Base-by-base conservation (phyloP, 2,797 vertebrate genomes). In the Pangasius sanitwongsei region DNA sequence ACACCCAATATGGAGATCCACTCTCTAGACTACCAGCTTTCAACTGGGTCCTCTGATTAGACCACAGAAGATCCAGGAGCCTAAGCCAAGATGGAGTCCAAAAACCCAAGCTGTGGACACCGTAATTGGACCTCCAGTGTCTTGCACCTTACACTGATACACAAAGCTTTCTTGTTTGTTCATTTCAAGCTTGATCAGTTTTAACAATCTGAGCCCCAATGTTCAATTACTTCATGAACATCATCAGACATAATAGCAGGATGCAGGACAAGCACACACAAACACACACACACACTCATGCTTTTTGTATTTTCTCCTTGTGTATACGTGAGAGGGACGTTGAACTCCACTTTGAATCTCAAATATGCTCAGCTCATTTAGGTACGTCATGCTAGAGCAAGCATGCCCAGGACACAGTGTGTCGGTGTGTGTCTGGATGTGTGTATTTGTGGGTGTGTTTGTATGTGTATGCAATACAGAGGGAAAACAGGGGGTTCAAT, bases 271-370 rank as follows among this genome's bases (percentile, higher is more conserved):
- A 25, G 25, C 9, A 23, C 6, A 16, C 13, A 16, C 85, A 61
- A 70, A 44, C 85, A 44, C 69, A n/a, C 85, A 81, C 44, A 82
- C 72, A 67, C 59, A 83, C 31, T n/a, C 41, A 50, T 23, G 23
- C 61, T 69, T 23, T 59, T 61, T 57, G 85, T 50, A 25, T 59
- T 69, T 80, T 57, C 44, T 34, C 67, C 83, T 85, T 55, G 55
- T 78, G 8, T 63, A 78, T 67, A 78, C 37, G 57, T 67, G 63
- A 57, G 57, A 61, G 53, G 65, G 34, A 81, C 83, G 63, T 55
- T 83, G 83, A 88, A 63, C 70, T 81, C 67, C 53, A 57, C 89
- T 86, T 89, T 89, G 88, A 89, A 89, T 89, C 88, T 50, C 88
- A 89, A 89, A 89, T 89, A 61, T 25, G 7, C 63, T 89, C 25